These are phyloP conservation scores for Synanthedon andrenaeformis DNA, from an alignment of 2,888 invertebrate genomes.

Conservation along the genomic window DNA sequence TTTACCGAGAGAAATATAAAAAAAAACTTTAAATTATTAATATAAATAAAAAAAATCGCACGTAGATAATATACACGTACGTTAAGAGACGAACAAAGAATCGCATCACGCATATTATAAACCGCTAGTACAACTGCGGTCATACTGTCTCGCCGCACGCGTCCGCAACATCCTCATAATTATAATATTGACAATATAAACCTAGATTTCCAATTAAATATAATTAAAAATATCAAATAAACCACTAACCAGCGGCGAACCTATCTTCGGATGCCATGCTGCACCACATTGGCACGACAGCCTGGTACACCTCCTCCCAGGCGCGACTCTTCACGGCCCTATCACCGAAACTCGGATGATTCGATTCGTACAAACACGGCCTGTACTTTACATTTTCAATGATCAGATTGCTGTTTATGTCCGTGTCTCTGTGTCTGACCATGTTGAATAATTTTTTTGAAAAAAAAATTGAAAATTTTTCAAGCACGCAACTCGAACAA, in stretches of 20 bases:
- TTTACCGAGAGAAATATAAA: no score
- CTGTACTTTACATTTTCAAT: constrained; percentile 54
- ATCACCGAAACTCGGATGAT: constrained; percentile 53
- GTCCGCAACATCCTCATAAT: constrained; percentile 24
- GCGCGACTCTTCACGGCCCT: constrained; percentile 53
- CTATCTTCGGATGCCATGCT: constrained; percentile 47
- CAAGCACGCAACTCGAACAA: not conserved
- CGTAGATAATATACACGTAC: not conserved
- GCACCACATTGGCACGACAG: constrained; percentile 55
- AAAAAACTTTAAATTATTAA: no score
- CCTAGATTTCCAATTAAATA: no score
- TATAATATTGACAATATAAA: no score
- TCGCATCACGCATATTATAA: constrained; percentile 39
- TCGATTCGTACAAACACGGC: constrained; percentile 54
- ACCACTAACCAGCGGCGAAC: constrained; percentile 54
- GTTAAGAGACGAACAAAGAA: constrained; percentile 52
- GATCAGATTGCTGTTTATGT: constrained; percentile 53
- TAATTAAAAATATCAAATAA: no score
- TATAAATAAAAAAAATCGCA: no score
- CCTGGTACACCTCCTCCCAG: constrained; percentile 61
- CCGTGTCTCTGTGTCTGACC: constrained; percentile 53
- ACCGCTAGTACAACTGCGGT: constrained; percentile 24
- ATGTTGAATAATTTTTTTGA: constrained; percentile 19
- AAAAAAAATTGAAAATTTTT: constrained; percentile 3
- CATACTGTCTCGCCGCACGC: constrained; percentile 12